Percentiles rank a stretch among this genome's conserved stretches.
phyloP scores from a whole-genome alignment of 2,113 vertebrate genomes.

The Gila orcuttii region DNA sequence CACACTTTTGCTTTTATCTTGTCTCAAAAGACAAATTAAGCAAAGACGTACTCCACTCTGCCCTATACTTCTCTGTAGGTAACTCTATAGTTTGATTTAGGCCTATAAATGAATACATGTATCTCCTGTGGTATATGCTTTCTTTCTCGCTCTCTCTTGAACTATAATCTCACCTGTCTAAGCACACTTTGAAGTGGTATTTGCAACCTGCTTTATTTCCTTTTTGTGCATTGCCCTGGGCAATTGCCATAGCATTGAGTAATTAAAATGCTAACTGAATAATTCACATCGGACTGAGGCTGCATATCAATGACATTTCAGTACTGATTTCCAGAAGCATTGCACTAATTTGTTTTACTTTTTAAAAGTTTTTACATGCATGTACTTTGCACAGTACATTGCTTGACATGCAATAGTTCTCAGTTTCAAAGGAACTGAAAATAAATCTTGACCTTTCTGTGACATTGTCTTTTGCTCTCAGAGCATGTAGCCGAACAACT shows the following conservation, averaged over 20 bases:
- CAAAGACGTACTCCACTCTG: too few relatives aligned
- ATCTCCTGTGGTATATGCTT: not conserved
- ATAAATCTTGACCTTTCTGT: not conserved
- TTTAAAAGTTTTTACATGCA: not conserved
- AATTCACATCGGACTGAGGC: not conserved
- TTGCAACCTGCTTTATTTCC: slow-evolving; percentile 22
- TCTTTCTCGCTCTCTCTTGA: not conserved
- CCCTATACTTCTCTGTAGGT: too few relatives aligned
- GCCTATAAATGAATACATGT: not conserved
- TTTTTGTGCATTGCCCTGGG: not conserved
- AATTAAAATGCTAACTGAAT: too few relatives aligned
- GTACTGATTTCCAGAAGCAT: not conserved
- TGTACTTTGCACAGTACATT: not conserved
- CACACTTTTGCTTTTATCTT: too few relatives aligned
- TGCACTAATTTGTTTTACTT: not conserved
- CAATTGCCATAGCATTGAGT: not conserved
- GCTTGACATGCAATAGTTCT: not conserved
- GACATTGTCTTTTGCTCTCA: not conserved
- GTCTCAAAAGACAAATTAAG: too few relatives aligned
- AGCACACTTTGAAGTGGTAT: slow-evolving; percentile 6
- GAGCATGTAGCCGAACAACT: not conserved
- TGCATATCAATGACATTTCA: not conserved
- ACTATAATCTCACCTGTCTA: not conserved
- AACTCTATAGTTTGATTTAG: too few relatives aligned
- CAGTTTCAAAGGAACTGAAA: slow-evolving; percentile 6